phyloP scores from a whole-genome alignment of 2,113 vertebrate species.

The Rattus norvegicus region DNA sequence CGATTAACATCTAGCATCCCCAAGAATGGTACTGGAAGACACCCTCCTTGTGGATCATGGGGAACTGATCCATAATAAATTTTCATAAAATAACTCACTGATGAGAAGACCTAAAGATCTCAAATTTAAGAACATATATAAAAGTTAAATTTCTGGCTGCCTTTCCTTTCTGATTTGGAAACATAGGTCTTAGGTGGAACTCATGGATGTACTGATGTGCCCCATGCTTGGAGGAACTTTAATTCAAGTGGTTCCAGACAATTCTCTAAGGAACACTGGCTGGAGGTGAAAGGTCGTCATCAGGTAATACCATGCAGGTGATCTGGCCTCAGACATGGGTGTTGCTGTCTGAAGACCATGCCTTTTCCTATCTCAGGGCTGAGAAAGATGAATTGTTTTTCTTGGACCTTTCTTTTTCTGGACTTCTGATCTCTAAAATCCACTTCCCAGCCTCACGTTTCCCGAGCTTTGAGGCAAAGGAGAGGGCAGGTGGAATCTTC shows the following conservation, averaged over 20 bases:
- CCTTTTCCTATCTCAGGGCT: background rate
- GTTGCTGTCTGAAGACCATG: background rate
- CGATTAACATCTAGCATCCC: background rate
- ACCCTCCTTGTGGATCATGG: background rate
- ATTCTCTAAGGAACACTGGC: background rate
- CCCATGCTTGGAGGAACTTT: background rate
- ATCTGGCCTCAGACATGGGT: background rate
- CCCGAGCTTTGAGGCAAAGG: background rate
- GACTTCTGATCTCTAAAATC: conserved; percentile 32
- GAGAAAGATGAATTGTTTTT: background rate
- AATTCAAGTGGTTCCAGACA: background rate
- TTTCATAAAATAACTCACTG: background rate
- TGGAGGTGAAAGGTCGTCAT: background rate
- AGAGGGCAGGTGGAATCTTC: background rate
- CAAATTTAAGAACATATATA: background rate
- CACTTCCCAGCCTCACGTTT: background rate
- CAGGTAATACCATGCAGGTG: background rate
- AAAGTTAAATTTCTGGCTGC: background rate
- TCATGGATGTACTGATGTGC: background rate
- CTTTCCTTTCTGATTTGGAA: background rate
- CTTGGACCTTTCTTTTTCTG: background rate
- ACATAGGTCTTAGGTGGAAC: background rate
- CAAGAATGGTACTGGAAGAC: background rate
- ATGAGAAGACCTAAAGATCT: background rate
- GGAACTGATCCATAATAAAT: background rate